Evolutionary conservation across 2,888 invertebrate species (phyloP), one percentile per base, ranked within the genome.

Genomic region (Parnassius mnemosyne): DNA sequence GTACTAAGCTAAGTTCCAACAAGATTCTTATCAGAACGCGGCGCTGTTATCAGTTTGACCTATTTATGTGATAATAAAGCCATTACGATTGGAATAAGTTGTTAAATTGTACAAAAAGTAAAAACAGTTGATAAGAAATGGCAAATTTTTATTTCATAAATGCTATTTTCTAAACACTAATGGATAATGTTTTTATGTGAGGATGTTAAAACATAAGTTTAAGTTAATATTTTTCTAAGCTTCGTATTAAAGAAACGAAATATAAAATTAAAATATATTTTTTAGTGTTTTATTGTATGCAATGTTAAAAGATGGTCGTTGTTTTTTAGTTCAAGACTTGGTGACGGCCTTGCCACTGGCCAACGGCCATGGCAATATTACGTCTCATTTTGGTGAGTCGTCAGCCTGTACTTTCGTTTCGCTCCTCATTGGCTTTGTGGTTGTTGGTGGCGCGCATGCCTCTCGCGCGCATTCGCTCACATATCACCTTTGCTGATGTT

Each of bases 321-420:
- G 83, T 90, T 92, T 92, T 92, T 90, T 91, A 90, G 92, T 90
- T 91, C 90, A 92, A 90, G 92, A 92, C 85, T 84, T 92, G 92
- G 92, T 92, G 92, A 92, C 91, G 79, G 92, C 92, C 81, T 91
- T 92, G 88, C 92, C 92, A 76, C 84, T 90, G 85, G 91, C 91
- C 84, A 92, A 92, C 86, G 92, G 92, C 87, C 92, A 91, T 86
- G 88, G 89, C 86, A 87, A 87, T 88, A 84, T 89, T 74, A 85
- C 90, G 87, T 88, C 91, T 85, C 91, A 90, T 88, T 91, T 91
- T 81, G 90, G 92, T 92, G 92, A 91, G 91, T 92, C 87, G 90
- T 87, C 84, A 83, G 84, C 83, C 80, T 81, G 83, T 79, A 79
- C 81, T 84, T 82, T 78, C 72, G 80, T 79, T 65, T 83, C 77